phyloP scores from a whole-genome alignment of 2,888 invertebrate species.

The Maniola hyperantus region DNA sequence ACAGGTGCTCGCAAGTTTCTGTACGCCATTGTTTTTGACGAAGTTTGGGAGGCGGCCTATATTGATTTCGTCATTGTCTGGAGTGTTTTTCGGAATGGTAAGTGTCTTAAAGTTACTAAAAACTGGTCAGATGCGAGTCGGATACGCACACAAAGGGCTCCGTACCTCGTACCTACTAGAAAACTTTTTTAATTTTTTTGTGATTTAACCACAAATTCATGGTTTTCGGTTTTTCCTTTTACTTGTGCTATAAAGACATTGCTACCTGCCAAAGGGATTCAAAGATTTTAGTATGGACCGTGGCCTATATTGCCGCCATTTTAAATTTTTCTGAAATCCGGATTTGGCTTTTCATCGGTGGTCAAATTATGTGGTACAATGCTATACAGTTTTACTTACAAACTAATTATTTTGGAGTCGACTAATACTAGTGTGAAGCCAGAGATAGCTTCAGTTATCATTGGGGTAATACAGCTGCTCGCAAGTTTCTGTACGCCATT shows the following conservation, averaged over 20 bases:
- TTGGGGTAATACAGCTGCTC: conserved; percentile 58
- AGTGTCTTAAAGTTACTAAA: conserved; percentile 26
- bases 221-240: no score
- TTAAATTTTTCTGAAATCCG: conserved; percentile 46
- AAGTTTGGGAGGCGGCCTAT: conserved; percentile 55
- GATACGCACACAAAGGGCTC: no score
- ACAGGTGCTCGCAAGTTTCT: conserved; percentile 56
- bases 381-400: conserved; percentile 61
- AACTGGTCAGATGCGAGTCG: no score
- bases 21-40: conserved; percentile 51
- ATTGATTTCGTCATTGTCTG: conserved; percentile 44
- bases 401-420: conserved; percentile 58
- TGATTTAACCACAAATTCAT: no score
- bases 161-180: no score
- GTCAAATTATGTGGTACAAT: conserved; percentile 56
- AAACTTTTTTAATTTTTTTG: no score
- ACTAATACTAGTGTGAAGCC: conserved; percentile 57
- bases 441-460: conserved; percentile 56
- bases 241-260: no score
- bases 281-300: no score
- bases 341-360: conserved; percentile 44
- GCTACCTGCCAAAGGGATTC: no score
- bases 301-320: no score
- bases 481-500: conserved; percentile 54
- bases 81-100: conserved; percentile 53